Evolutionary conservation across 1,140 invertebrate species (phyloP).

Genomic region (Ruditapes philippinarum): DNA sequence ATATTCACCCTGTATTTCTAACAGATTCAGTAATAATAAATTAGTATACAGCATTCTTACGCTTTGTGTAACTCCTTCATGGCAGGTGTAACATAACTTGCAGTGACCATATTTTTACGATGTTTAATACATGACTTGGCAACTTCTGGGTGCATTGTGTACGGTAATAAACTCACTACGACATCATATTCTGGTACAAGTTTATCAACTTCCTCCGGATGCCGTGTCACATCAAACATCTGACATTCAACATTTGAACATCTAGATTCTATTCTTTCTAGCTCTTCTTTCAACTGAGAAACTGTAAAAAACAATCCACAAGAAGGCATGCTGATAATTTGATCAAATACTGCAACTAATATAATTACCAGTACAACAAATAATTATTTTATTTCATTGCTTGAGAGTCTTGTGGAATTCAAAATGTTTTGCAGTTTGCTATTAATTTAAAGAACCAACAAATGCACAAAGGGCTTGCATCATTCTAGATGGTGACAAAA

Average conservation of each 20-base stretch:
- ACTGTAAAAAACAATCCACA: too few relatives aligned
- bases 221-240: conserved; percentile 93
- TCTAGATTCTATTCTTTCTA: conserved; percentile 92
- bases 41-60: conserved; percentile 88
- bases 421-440: too few relatives aligned
- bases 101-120: conserved; percentile 97
- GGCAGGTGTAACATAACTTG: conserved; percentile 96
- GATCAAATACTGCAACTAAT: too few relatives aligned
- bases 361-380: too few relatives aligned
- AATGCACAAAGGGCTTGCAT: too few relatives aligned
- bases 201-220: conserved; percentile 91
- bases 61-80: conserved; percentile 93
- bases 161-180: conserved; percentile 96
- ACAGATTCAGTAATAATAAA: too few relatives aligned
- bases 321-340: too few relatives aligned
- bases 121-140: conserved; percentile 95
- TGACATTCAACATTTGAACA: conserved; percentile 93
- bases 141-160: conserved; percentile 93
- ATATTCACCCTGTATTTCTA: too few relatives aligned
- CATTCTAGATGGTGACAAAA: too few relatives aligned
- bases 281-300: conserved; percentile 95
- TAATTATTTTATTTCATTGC: too few relatives aligned
- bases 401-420: too few relatives aligned
- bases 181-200: conserved; percentile 93
- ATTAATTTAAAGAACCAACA: too few relatives aligned